A percentile compares a stretch with the other conserved stretches of the same genome.
Conservation (phyloP, 1,140 invertebrate species). For the Yoshiicerus persimilis region DNA sequence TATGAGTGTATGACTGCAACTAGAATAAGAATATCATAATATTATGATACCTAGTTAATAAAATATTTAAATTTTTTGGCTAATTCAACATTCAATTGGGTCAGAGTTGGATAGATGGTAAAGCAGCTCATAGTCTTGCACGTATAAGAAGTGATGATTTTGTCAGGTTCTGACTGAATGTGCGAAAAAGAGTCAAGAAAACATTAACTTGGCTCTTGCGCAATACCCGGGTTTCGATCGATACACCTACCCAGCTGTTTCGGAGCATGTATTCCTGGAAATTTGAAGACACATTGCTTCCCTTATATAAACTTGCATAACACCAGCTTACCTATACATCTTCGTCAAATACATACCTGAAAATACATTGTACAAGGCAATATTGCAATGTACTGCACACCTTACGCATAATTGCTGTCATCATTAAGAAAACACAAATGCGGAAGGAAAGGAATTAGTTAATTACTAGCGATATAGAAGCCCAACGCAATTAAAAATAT, state of each 20-base stretch:
- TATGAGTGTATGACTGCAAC: not conserved
- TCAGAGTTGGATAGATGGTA: not conserved
- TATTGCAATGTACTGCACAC: too few relatives aligned
- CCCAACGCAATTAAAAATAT: too few relatives aligned
- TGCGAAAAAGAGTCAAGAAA: not conserved
- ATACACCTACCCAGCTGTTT: not conserved
- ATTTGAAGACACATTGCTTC: not conserved
- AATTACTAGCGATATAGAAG: too few relatives aligned
- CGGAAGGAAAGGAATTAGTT: too few relatives aligned
- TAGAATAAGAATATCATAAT: not conserved
- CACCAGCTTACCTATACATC: not conserved
- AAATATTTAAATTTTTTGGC: constrained; percentile 18
- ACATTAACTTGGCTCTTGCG: not conserved
- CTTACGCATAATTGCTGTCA: too few relatives aligned
- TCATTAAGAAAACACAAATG: too few relatives aligned
- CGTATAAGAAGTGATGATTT: not conserved
- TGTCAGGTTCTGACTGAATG: not conserved
- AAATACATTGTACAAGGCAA: too few relatives aligned
- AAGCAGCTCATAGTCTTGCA: not conserved
- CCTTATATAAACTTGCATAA: too few relatives aligned
- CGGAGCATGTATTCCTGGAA: not conserved
- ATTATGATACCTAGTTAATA: too few relatives aligned
- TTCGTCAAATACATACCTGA: not conserved
- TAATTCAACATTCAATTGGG: constrained; percentile 13
- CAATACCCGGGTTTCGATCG: not conserved